These are phyloP conservation scores for Pterostichus madidus DNA, from an alignment of 2,888 invertebrate species.

Conservation along the genomic window DNA sequence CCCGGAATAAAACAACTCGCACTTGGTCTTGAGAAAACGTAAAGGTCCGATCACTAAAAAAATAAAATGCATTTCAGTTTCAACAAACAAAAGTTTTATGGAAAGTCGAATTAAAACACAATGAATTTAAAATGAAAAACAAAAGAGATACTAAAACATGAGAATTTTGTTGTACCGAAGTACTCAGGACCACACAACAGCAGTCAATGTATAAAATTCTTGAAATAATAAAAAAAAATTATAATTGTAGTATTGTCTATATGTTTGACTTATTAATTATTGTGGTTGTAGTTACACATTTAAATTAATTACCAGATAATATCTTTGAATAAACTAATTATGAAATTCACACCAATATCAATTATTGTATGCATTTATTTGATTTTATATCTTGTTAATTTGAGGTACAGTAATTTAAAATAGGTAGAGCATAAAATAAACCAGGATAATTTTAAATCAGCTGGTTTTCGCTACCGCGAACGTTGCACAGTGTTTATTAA, in stretches of 20 bases:
- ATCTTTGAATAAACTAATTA: slow-evolving; percentile 20
- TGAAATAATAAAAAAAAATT: too few species aligned
- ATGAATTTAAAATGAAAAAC: too few species aligned
- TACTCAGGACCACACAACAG: too few species aligned
- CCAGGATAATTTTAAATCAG: neutral
- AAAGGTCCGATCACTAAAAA: slow-evolving; percentile 79
- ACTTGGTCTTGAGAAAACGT: slow-evolving; percentile 87
- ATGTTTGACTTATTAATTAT: too few species aligned
- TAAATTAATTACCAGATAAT: slow-evolving; percentile 7
- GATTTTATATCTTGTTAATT: neutral
- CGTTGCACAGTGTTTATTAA: neutral
- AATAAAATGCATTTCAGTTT: slow-evolving; percentile 67
- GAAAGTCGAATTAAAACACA: too few species aligned
- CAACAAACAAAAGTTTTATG: too few species aligned
- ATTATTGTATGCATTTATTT: slow-evolving; percentile 25
- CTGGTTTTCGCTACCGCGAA: neutral
- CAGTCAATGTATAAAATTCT: too few species aligned
- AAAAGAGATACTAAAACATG: too few species aligned
- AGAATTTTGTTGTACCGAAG: too few species aligned
- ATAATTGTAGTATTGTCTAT: too few species aligned
- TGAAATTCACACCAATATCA: neutral
- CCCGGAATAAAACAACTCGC: slow-evolving; percentile 89
- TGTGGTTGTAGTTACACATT: neutral
- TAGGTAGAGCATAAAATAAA: neutral
- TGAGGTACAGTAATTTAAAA: neutral